Evolutionary conservation across 2,797 vertebrate species (phyloP).

Genomic region (Huso huso): DNA sequence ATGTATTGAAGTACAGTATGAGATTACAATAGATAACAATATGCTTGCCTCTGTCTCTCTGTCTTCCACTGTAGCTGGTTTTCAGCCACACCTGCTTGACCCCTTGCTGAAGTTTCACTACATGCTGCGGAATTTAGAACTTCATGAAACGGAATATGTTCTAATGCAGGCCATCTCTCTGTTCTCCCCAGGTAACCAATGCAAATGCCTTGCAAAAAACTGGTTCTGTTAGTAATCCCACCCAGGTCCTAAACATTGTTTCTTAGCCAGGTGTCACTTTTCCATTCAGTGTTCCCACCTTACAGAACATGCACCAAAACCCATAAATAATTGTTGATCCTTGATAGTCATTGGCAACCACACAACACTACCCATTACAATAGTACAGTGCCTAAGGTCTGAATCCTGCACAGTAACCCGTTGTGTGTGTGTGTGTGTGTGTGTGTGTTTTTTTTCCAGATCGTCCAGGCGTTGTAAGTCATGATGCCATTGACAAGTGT

Average conservation of each 20-base stretch:
- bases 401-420: no score
- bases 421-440: no score
- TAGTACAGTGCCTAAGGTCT: no score
- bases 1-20: neutral
- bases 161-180: constrained; percentile 68
- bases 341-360: no score
- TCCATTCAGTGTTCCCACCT: no score
- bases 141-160: constrained; percentile 67
- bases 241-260: no score
- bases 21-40: neutral
- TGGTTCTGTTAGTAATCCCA: no score
- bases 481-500: constrained; percentile 35
- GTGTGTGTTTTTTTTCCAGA: constrained; percentile 27
- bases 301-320: no score
- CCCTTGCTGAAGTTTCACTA: constrained; percentile 63
- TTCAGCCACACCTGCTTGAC: constrained; percentile 68
- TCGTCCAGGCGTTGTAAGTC: constrained; percentile 44
- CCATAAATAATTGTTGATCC: no score
- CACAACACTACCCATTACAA: no score
- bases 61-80: constrained; percentile 49
- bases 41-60: neutral
- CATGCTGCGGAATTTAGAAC: constrained; percentile 48
- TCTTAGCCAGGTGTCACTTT: no score
- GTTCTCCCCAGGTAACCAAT: constrained; percentile 66
- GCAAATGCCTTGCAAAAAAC: no score